Evolutionary conservation across 2,888 invertebrate species (phyloP).

Genomic region (Harpalus rufipes): DNA sequence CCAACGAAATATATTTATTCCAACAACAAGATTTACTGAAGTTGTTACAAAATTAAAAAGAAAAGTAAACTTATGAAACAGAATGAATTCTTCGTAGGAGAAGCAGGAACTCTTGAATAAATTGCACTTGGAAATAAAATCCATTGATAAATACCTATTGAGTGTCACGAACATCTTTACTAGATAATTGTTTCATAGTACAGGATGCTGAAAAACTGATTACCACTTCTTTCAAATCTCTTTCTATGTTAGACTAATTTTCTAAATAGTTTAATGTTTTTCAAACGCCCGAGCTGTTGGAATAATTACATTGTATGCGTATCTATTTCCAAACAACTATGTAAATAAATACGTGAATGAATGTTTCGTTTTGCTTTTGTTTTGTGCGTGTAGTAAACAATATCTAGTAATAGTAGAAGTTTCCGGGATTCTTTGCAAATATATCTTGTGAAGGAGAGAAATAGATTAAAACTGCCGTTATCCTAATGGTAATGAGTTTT

Average conservation of each 20-base stretch:
- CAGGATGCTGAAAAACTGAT: conserved; percentile 43
- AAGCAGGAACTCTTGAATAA: neutral
- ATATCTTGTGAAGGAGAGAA: neutral
- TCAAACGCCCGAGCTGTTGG: conserved; percentile 12
- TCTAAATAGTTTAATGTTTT: neutral
- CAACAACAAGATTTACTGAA: too few relatives aligned
- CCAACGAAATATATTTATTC: too few relatives aligned
- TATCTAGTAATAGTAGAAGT: neutral
- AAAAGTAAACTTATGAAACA: neutral
- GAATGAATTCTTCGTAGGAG: neutral
- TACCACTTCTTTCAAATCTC: neutral
- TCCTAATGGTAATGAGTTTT: neutral
- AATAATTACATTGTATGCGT: conserved; percentile 47
- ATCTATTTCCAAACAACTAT: neutral
- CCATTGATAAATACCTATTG: conserved; percentile 10
- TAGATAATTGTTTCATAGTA: conserved; percentile 1
- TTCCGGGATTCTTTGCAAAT: conserved; percentile 10
- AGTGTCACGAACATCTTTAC: conserved; percentile 15
- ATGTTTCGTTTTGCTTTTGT: neutral
- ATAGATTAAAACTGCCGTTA: neutral
- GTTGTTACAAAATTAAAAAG: neutral
- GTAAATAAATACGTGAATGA: conserved; percentile 11
- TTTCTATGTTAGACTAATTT: conserved; percentile 14
- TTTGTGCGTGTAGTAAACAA: conserved; percentile 4
- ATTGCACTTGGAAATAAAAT: neutral